Percentiles rank a stretch among this genome's conserved stretches.
These are phyloP conservation scores for Lasioglossum albipes DNA, from an alignment of 1,140 invertebrate species.

Conservation along the genomic window DNA sequence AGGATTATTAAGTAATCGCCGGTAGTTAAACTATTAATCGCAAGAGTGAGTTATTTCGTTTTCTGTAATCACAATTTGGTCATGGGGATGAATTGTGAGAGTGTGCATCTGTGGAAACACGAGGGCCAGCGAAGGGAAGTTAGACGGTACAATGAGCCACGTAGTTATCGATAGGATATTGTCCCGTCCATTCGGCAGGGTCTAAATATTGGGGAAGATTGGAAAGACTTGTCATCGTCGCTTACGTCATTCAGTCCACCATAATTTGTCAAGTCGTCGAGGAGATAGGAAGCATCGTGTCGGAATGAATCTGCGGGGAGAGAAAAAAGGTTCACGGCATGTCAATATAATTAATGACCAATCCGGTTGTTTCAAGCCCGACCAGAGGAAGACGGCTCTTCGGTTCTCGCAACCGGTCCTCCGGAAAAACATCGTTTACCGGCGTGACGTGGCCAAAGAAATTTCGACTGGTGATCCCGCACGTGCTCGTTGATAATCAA, in stretches of 20 bases:
- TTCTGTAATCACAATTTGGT: too few species aligned
- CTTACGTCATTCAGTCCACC: slow-evolving; percentile 16
- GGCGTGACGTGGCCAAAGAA: slow-evolving; percentile 46
- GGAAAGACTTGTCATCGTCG: slow-evolving; percentile 1
- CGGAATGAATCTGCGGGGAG: slow-evolving; percentile 57
- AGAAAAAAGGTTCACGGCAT: slow-evolving; percentile 47
- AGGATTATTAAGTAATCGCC: too few species aligned
- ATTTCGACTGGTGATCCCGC: slow-evolving; percentile 19
- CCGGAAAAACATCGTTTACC: slow-evolving; percentile 62
- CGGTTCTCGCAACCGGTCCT: slow-evolving; percentile 28
- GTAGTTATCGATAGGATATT: too few species aligned
- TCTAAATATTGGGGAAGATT: background rate
- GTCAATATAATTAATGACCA: slow-evolving; percentile 64
- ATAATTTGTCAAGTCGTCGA: slow-evolving; percentile 45
- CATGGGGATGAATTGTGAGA: too few species aligned
- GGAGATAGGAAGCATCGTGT: slow-evolving; percentile 34
- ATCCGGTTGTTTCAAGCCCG: slow-evolving; percentile 51
- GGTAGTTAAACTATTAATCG: too few species aligned
- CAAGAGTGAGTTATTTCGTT: too few species aligned
- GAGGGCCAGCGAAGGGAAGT: too few species aligned
- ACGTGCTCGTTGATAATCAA: slow-evolving; percentile 19
- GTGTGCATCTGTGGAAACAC: too few species aligned
- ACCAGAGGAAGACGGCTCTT: slow-evolving; percentile 32
- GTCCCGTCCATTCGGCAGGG: too few species aligned
- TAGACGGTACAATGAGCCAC: too few species aligned